Evolutionary conservation across 2,888 invertebrate species (phyloP).

Genomic region (Latrodectus elegans): DNA sequence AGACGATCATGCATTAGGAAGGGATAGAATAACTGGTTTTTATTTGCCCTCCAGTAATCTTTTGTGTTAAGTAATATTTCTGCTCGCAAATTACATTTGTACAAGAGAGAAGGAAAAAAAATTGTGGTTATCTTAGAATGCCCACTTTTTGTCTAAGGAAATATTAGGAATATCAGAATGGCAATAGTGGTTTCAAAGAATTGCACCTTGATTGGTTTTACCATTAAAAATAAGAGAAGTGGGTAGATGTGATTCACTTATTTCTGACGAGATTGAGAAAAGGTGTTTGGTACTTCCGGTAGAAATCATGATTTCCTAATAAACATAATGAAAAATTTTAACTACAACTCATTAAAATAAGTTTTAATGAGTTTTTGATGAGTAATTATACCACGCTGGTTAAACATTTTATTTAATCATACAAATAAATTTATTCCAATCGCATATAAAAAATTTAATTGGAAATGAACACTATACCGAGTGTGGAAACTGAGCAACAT

Average conservation of each 20-base stretch:
- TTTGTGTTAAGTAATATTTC: not conserved
- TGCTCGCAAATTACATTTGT: not conserved
- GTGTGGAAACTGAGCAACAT: too few species aligned
- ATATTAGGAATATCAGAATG: not conserved
- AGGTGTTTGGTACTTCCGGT: not conserved
- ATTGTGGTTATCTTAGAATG: not conserved
- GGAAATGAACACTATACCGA: too few species aligned
- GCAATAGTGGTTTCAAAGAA: not conserved
- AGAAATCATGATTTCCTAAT: not conserved
- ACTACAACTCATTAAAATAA: too few species aligned
- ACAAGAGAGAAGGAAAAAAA: not conserved
- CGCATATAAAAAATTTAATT: too few species aligned
- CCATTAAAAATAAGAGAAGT: not conserved
- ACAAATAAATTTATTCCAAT: too few species aligned
- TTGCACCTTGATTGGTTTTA: too few species aligned
- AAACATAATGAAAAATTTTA: too few species aligned
- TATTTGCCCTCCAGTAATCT: not conserved
- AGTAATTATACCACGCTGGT: too few species aligned
- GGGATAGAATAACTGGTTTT: not conserved
- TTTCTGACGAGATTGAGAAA: not conserved
- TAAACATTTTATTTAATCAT: too few species aligned
- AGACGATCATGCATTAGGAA: not conserved
- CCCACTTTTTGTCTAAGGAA: not conserved
- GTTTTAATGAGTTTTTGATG: too few species aligned
- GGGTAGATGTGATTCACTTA: not conserved